These are phyloP conservation scores for Hycleus cichorii DNA, from an alignment of 1,140 invertebrate species.

Conservation along the genomic window DNA sequence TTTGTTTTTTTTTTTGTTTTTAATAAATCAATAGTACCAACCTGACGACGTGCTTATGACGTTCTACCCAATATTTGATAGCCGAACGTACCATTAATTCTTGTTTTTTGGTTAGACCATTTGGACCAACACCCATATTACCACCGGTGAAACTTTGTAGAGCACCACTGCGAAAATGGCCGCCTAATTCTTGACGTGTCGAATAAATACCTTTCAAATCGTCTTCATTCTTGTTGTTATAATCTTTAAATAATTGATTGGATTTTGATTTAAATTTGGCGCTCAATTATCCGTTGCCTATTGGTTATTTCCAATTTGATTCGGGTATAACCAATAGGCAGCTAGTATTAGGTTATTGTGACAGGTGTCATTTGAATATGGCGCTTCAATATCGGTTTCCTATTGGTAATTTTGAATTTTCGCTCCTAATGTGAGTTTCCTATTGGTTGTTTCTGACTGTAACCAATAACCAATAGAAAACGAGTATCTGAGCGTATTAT, in stretches of 20 bases:
- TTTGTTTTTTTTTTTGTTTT: background rate
- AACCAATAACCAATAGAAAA: too few species aligned
- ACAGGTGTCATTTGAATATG: too few species aligned
- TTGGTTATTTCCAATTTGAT: too few species aligned
- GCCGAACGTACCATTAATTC: constrained; percentile 73
- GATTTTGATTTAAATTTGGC: too few species aligned
- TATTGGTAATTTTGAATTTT: too few species aligned
- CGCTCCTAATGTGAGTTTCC: too few species aligned
- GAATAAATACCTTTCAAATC: constrained; percentile 62
- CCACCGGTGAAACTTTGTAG: constrained; percentile 50
- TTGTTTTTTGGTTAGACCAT: constrained; percentile 72
- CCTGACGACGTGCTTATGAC: constrained; percentile 79
- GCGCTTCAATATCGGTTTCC: too few species aligned
- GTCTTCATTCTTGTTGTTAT: constrained; percentile 44
- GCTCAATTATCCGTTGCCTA: too few species aligned
- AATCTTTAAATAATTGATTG: constrained; percentile 24
- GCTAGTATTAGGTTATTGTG: too few species aligned
- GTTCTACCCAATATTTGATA: constrained; percentile 81
- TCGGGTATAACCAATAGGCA: too few species aligned
- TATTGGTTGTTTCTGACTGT: too few species aligned
- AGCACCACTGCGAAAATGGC: constrained; percentile 58
- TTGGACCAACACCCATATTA: constrained; percentile 56
- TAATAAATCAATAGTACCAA: constrained; percentile 35
- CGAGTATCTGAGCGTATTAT: too few species aligned
- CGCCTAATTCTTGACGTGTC: constrained; percentile 66